These are phyloP conservation scores for Hippocampus abdominalis DNA, from an alignment of 2,113 vertebrate species.

Conservation along the genomic window DNA sequence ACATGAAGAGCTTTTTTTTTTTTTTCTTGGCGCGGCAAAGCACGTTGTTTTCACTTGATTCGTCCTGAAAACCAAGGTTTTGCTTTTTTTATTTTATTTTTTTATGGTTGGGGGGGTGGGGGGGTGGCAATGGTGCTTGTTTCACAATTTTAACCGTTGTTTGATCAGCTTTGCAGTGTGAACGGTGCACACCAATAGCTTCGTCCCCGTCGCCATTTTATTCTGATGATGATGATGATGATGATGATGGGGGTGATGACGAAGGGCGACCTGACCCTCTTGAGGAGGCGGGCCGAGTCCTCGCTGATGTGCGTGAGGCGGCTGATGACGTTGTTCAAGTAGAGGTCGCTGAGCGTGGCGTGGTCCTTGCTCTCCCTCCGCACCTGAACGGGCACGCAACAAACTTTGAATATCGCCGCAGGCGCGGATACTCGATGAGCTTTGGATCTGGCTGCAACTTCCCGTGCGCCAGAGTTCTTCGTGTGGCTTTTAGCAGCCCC, in stretches of 20 bases:
- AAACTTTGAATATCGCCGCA: too few relatives aligned
- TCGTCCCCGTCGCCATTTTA: not conserved
- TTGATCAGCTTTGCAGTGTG: too few relatives aligned
- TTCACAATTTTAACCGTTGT: too few relatives aligned
- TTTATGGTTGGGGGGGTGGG: too few relatives aligned
- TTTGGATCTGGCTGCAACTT: too few relatives aligned
- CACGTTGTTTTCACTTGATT: not conserved
- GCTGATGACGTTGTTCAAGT: conserved; percentile 97
- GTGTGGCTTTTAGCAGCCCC: too few relatives aligned
- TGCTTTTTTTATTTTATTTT: too few relatives aligned
- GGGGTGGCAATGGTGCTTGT: too few relatives aligned
- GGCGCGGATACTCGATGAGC: too few relatives aligned
- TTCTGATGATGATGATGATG: not conserved
- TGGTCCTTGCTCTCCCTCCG: conserved; percentile 97
- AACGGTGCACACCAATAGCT: too few relatives aligned
- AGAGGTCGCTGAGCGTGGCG: conserved; percentile 93
- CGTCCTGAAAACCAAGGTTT: too few relatives aligned
- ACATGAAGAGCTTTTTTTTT: not conserved
- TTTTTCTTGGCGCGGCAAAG: not conserved
- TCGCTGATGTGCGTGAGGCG: conserved; percentile 97
- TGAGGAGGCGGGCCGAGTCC: conserved; percentile 96
- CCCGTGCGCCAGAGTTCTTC: too few relatives aligned
- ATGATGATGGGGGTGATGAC: not conserved
- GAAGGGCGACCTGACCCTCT: conserved; percentile 79
- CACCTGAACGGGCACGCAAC: conserved; percentile 71